Evolutionary conservation across 2,797 vertebrate genomes (phyloP).

Genomic region (Molossus alvarezi): DNA sequence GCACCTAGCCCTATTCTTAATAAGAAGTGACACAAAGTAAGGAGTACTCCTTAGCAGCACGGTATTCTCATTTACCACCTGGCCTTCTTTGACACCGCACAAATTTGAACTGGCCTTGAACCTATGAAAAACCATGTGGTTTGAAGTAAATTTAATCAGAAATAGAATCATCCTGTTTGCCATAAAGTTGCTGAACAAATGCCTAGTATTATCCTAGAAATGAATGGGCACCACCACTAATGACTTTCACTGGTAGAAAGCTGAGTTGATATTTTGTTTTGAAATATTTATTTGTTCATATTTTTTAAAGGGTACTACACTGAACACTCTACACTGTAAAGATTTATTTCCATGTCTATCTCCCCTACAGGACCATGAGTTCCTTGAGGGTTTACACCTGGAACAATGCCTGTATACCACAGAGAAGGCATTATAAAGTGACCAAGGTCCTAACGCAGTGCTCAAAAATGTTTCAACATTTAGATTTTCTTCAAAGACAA

Average conservation of each 20-base stretch:
- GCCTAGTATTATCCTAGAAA: slow-evolving; percentile 5
- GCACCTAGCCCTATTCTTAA: neutral
- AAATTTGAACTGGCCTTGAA: slow-evolving; percentile 48
- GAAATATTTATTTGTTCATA: slow-evolving; percentile 69
- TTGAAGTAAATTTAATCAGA: slow-evolving; percentile 61
- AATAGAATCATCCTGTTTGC: slow-evolving; percentile 15
- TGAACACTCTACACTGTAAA: neutral
- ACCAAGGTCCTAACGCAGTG: neutral
- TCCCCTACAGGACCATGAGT: neutral
- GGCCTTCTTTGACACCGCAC: slow-evolving; percentile 13
- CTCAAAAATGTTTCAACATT: slow-evolving; percentile 61
- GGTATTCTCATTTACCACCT: slow-evolving; percentile 23
- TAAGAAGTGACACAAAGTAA: neutral
- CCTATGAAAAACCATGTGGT: slow-evolving; percentile 36
- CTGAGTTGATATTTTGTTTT: slow-evolving; percentile 3
- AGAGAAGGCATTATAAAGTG: slow-evolving; percentile 67
- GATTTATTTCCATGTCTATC: slow-evolving; percentile 61
- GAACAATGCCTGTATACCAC: slow-evolving; percentile 59
- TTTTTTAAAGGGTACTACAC: slow-evolving; percentile 58
- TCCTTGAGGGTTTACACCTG: slow-evolving; percentile 67
- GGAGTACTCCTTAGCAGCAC: neutral
- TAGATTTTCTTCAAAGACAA: slow-evolving; percentile 66
- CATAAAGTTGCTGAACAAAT: slow-evolving; percentile 70
- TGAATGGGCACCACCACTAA: slow-evolving; percentile 49
- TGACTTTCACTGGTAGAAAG: neutral